A percentile compares a stretch with the other conserved stretches of the same genome.
phyloP scores from a whole-genome alignment of 2,888 invertebrate species.

The Zootermopsis nevadensis region DNA sequence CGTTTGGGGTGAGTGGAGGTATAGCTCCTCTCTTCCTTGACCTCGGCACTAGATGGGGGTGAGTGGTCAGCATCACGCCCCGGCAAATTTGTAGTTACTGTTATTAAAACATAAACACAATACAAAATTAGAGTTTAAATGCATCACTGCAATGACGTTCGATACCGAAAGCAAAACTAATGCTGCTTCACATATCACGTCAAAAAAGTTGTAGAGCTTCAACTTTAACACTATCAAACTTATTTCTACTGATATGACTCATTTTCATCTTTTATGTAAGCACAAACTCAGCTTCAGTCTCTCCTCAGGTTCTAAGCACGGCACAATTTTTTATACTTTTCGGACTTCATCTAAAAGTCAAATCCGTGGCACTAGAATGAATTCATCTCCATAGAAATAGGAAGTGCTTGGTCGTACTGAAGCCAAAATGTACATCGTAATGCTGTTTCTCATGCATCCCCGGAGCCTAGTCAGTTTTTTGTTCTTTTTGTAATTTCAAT shows the following conservation, averaged over 20 bases:
- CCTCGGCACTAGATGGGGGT: too few species aligned
- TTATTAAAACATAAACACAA: too few species aligned
- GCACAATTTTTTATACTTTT: neutral
- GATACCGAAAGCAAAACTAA: too few species aligned
- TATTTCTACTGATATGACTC: neutral
- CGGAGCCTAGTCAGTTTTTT: too few species aligned
- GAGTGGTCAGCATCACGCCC: too few species aligned
- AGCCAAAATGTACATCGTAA: neutral
- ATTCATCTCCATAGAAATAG: neutral
- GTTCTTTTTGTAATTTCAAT: neutral
- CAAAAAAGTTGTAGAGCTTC: neutral
- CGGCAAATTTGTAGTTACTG: too few species aligned
- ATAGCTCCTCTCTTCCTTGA: too few species aligned
- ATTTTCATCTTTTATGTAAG: neutral
- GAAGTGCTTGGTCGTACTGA: neutral
- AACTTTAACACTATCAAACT: neutral
- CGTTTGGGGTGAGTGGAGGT: too few species aligned
- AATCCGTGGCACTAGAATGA: neutral
- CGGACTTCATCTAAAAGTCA: conserved; percentile 13
- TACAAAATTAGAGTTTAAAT: too few species aligned
- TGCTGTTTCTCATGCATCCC: neutral
- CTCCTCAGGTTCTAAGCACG: neutral
- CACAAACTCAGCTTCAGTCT: neutral
- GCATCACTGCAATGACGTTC: too few species aligned
- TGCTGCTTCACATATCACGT: too few species aligned